A percentile compares a stretch with the other conserved stretches of the same genome.
Conservation (phyloP, 1,140 invertebrate species). For the Pararge aegeria region DNA sequence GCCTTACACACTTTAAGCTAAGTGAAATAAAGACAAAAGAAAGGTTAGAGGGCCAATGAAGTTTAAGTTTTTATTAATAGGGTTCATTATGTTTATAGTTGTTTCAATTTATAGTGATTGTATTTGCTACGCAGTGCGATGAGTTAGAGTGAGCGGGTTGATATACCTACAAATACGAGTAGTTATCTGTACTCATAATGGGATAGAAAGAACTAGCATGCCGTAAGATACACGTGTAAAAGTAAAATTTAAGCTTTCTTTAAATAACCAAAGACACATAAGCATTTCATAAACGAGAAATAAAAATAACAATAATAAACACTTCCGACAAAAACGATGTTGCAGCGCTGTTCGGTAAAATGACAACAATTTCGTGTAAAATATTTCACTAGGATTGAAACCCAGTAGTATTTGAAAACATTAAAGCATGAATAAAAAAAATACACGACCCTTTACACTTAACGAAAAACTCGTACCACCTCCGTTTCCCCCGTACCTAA, state of each 20-base stretch:
- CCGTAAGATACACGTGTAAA: constrained; percentile 18
- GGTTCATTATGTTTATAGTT: constrained; percentile 19
- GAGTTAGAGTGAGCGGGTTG: constrained; percentile 22
- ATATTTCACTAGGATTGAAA: too few relatives aligned
- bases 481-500: too few relatives aligned
- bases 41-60: not conserved
- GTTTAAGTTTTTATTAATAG: constrained; percentile 8
- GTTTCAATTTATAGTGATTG: constrained; percentile 22
- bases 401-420: too few relatives aligned
- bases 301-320: too few relatives aligned
- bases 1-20: not conserved
- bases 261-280: constrained; percentile 33
- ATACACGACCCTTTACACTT: too few relatives aligned
- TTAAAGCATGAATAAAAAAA: too few relatives aligned
- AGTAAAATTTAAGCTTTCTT: constrained; percentile 22
- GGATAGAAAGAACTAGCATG: constrained; percentile 37
- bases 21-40: not conserved
- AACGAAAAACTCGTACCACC: too few relatives aligned
- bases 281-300: constrained; percentile 10
- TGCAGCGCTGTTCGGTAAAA: too few relatives aligned
- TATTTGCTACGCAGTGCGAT: constrained; percentile 30
- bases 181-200: not conserved
- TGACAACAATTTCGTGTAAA: too few relatives aligned
- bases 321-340: too few relatives aligned
- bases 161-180: constrained; percentile 11